phyloP scores from a whole-genome alignment of 2,888 invertebrate species.

The Meganola albula region DNA sequence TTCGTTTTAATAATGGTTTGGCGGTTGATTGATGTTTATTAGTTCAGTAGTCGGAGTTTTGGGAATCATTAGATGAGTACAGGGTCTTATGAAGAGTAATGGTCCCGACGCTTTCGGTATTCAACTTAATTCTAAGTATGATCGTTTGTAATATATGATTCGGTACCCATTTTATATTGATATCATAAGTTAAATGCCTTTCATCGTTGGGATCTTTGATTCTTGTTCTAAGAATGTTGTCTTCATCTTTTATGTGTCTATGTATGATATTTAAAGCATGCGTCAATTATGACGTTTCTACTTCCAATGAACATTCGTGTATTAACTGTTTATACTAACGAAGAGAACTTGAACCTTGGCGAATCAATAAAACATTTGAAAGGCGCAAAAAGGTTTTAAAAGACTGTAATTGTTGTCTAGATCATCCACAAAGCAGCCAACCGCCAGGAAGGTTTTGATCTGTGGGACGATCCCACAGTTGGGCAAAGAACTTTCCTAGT shows the following conservation, averaged over 20 bases:
- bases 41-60: slow-evolving; percentile 76
- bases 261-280: slow-evolving; percentile 16
- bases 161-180: slow-evolving; percentile 50
- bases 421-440: too few species aligned
- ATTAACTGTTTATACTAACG: too few species aligned
- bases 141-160: slow-evolving; percentile 63
- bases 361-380: too few species aligned
- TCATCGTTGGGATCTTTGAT: slow-evolving; percentile 29
- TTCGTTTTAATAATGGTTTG: slow-evolving; percentile 68
- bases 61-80: slow-evolving; percentile 69
- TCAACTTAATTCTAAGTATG: slow-evolving; percentile 70
- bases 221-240: slow-evolving; percentile 20
- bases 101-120: slow-evolving; percentile 59
- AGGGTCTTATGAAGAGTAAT: slow-evolving; percentile 74
- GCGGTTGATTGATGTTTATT: slow-evolving; percentile 75
- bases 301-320: too few species aligned
- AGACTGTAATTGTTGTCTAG: too few species aligned
- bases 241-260: slow-evolving; percentile 21
- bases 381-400: too few species aligned
- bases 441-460: too few species aligned
- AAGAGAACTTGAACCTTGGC: too few species aligned
- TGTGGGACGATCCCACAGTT: too few species aligned
- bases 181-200: slow-evolving; percentile 35
- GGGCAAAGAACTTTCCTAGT: too few species aligned
- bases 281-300: slow-evolving; percentile 21